Evolutionary conservation across 2,888 invertebrate genomes (phyloP).

Genomic region (Homarus gammarus): DNA sequence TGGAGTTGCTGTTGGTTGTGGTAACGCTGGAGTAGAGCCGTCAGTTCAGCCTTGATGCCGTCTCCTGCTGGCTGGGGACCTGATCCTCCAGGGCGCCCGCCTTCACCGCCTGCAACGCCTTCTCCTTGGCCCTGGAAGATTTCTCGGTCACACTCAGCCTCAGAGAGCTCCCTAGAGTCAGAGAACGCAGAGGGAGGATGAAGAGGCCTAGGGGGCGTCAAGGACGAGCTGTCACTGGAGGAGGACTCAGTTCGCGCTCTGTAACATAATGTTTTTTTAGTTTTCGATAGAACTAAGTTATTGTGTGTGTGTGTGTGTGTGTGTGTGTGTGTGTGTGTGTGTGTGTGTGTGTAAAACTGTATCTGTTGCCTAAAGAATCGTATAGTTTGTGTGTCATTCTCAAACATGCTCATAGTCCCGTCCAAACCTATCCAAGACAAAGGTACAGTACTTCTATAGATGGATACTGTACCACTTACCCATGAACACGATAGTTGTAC

Average conservation of each 20-base stretch:
- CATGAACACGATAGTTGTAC: too few relatives aligned
- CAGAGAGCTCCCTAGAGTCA: conserved; percentile 77
- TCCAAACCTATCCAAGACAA: too few relatives aligned
- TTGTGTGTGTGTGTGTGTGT: conserved; percentile 10
- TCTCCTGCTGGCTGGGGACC: background rate
- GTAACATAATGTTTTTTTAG: background rate
- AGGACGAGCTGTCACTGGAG: conserved; percentile 55
- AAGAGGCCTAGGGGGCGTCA: conserved; percentile 75
- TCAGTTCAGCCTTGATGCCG: conserved; percentile 58
- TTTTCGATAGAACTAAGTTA: too few relatives aligned
- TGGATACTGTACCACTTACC: too few relatives aligned
- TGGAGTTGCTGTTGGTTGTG: conserved; percentile 11
- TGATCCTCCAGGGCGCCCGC: background rate
- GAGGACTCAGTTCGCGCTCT: conserved; percentile 62
- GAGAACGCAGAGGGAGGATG: conserved; percentile 77
- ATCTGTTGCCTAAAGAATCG: too few relatives aligned
- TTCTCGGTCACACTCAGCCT: conserved; percentile 77
- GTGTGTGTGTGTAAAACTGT: too few relatives aligned
- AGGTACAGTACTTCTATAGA: too few relatives aligned
- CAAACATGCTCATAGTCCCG: too few relatives aligned
- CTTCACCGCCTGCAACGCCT: background rate
- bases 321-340: background rate
- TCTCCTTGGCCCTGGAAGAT: conserved; percentile 20
- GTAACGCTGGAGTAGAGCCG: conserved; percentile 49
- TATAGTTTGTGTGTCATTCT: too few relatives aligned